Evolutionary conservation across 2,113 vertebrate genomes (phyloP), one percentile per base, ranked within the genome.

Genomic region (Neodontobutis hainanensis): DNA sequence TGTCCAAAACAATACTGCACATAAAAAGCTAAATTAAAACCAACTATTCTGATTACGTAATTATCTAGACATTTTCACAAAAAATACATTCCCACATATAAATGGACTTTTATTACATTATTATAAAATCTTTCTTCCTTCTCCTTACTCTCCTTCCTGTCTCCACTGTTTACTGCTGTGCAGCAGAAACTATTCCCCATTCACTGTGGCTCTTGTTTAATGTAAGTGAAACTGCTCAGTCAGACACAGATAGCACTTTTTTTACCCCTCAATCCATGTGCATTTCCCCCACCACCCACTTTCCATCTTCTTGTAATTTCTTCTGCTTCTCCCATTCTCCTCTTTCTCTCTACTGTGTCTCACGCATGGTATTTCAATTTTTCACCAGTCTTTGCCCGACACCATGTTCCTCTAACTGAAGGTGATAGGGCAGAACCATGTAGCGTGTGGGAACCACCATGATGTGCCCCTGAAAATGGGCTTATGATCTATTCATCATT

Each of bases 181-280:
- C 55, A 61, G 49, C 11, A 12, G 0, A 12, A 69, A 40, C 38
- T 53, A 49, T 50, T 68, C 72, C 67, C 61, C 46, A 11, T 62
- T 50, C 19, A 42, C 53, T 55, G 10, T 12, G 42, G 48, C 57
- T 67, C 56, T 44, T 80, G 71, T 80, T 83, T 61, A 69, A 53
- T 52, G 49, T 83, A 80, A 86, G 55, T 71, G 70, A 85, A 89
- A 75, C 78, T 69, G 84, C 88, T 85, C 69, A 68, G 71, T 65
- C 85, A 71, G 76, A 78, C 82, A 71, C 70, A 85, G 68, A 71
- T 44, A 52, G 80, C 71, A 62, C 68, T 70, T 75, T 66, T 46
- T 50, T 32, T 73, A 42, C 44, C 56, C 47, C 46, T 62, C 62
- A 60, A 50, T 27, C 34, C 58, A 48, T 48, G 7, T 27, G 53